phyloP scores from a whole-genome alignment of 2,888 invertebrate genomes.

The Belgica antarctica region DNA sequence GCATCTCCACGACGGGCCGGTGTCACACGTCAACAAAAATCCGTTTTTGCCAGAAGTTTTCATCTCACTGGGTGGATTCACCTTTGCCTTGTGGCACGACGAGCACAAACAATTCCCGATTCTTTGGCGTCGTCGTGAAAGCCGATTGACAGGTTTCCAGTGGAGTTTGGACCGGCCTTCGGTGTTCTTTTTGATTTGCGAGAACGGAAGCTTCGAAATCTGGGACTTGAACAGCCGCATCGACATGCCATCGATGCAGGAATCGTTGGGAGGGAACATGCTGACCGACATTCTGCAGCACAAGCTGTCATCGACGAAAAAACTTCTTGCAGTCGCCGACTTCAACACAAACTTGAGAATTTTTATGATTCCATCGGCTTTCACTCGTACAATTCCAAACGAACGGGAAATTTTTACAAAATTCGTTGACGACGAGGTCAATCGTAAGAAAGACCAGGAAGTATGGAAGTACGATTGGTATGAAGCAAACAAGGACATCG shows the following conservation, averaged over 20 bases:
- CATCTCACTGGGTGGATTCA: constrained; percentile 71
- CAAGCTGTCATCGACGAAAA: constrained; percentile 58
- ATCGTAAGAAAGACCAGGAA: constrained; percentile 57
- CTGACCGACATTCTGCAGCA: constrained; percentile 66
- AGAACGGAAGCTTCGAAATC: constrained; percentile 73
- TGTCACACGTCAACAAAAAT: constrained; percentile 62
- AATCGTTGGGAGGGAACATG: constrained; percentile 65
- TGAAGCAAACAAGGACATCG: constrained; percentile 52
- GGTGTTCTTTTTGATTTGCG: constrained; percentile 67
- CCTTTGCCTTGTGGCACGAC: constrained; percentile 73
- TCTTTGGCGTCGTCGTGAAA: constrained; percentile 64
- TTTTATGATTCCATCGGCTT: constrained; percentile 60
- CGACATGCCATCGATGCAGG: constrained; percentile 62
- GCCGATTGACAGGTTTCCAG: constrained; percentile 62
- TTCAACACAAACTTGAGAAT: constrained; percentile 66
- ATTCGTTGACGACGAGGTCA: constrained; percentile 59
- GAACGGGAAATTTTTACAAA: constrained; percentile 56
- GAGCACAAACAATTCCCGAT: constrained; percentile 62
- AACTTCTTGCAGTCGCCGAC: constrained; percentile 67
- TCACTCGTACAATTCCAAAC: constrained; percentile 55
- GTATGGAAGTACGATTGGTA: constrained; percentile 65
- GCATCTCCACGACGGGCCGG: constrained; percentile 69
- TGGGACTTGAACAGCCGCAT: constrained; percentile 70
- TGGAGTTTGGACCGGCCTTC: constrained; percentile 78
- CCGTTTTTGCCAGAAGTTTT: constrained; percentile 63